Percentiles rank a stretch among this genome's conserved stretches.
Evolutionary conservation across 2,888 invertebrate genomes (phyloP).

Genomic region (Toxonevra muliebris): DNA sequence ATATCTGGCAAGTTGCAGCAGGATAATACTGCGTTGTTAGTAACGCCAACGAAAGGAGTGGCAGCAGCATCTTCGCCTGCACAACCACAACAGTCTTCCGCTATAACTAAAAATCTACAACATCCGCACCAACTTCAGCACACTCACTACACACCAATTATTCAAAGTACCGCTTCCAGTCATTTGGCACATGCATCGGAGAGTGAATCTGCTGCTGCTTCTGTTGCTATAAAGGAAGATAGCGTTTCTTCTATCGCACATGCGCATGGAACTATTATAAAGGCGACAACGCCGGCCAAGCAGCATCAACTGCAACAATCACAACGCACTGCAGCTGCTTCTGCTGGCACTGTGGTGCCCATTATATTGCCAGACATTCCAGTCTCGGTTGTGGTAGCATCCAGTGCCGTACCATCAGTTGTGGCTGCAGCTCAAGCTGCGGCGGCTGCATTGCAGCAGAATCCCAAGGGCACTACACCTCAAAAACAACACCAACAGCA

Average conservation of each 20-base stretch:
- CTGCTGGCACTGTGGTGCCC: constrained; percentile 46
- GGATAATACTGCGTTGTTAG: constrained; percentile 23
- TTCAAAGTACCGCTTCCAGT: not conserved
- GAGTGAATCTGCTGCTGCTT: not conserved
- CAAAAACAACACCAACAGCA: constrained; percentile 35
- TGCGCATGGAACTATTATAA: not conserved
- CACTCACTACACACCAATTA: constrained; percentile 3
- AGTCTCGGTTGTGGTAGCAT: constrained; percentile 53
- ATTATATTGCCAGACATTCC: constrained; percentile 57
- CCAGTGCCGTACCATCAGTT: constrained; percentile 46
- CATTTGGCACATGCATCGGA: not conserved
- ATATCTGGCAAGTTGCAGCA: constrained; percentile 27
- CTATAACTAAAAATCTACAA: not conserved
- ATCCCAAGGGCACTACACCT: constrained; percentile 35
- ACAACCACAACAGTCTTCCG: not conserved
- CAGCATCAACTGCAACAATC: not conserved
- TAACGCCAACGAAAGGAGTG: constrained; percentile 46
- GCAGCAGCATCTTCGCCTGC: constrained; percentile 31
- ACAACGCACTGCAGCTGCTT: constrained; percentile 11
- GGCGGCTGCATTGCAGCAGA: constrained; percentile 43
- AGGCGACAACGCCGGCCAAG: not conserved
- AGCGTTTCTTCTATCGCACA: too few relatives aligned
- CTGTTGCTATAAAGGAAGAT: not conserved
- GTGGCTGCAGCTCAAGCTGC: constrained; percentile 45
- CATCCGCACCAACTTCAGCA: not conserved